Conservation (phyloP, 2,888 invertebrate genomes). For the Agelastica alni region DNA sequence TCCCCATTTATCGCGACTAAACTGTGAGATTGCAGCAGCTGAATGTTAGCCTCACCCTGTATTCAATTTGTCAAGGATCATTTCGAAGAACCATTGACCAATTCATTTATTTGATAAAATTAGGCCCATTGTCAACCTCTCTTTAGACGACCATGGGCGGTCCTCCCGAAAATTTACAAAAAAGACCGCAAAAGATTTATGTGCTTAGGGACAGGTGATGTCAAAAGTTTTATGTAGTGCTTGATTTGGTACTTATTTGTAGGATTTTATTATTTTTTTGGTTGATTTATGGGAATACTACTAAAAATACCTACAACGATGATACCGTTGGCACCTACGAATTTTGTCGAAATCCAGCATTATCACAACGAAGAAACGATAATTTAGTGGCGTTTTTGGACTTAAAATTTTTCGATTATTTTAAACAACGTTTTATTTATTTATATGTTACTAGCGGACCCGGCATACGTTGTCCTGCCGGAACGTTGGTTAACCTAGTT, state of each 20-base stretch:
- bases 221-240: constrained; percentile 25
- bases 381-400: too few relatives aligned
- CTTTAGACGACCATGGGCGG: constrained; percentile 33
- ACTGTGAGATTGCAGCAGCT: constrained; percentile 5
- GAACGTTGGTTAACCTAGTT: too few relatives aligned
- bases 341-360: too few relatives aligned
- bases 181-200: constrained; percentile 36
- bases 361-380: too few relatives aligned
- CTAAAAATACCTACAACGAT: too few relatives aligned
- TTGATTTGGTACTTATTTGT: constrained; percentile 16
- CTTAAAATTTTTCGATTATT: too few relatives aligned
- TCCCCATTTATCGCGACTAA: too few relatives aligned
- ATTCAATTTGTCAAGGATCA: constrained; percentile 10
- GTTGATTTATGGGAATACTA: not conserved
- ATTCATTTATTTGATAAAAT: constrained; percentile 15
- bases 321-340: too few relatives aligned
- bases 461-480: too few relatives aligned
- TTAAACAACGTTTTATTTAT: too few relatives aligned
- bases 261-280: not conserved
- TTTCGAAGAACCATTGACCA: constrained; percentile 1
- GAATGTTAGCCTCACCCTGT: constrained; percentile 2
- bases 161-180: constrained; percentile 37
- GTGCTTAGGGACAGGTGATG: constrained; percentile 32
- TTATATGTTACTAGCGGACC: too few relatives aligned
- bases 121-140: constrained; percentile 31